Conservation (phyloP, 2,113 vertebrate species). For the Xenopus borealis region DNA sequence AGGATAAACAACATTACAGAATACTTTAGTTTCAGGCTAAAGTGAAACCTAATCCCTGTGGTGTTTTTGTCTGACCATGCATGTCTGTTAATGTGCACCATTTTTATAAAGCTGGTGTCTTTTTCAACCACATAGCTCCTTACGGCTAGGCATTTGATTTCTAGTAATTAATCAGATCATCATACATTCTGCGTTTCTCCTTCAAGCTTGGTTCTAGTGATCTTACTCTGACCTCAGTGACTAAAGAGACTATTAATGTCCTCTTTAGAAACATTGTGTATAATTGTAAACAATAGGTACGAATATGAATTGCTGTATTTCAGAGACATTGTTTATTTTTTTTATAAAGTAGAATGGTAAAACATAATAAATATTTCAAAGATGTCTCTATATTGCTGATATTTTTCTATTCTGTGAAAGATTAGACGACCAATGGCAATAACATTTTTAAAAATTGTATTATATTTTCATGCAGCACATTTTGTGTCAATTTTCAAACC, state of each 20-base stretch:
- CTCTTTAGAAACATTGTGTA: constrained; percentile 48
- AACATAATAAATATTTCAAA: no score
- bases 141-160: constrained; percentile 71
- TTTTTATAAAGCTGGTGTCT: constrained; percentile 51
- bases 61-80: constrained; percentile 55
- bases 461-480: no score
- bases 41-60: constrained; percentile 57
- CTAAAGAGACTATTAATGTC: constrained; percentile 59
- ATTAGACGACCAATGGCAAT: no score
- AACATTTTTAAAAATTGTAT: no score
- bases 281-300: neutral
- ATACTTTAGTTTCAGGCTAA: constrained; percentile 62
- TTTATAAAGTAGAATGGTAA: no score
- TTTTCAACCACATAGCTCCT: constrained; percentile 57
- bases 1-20: constrained; percentile 64
- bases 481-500: no score
- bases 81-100: constrained; percentile 49
- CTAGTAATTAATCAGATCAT: constrained; percentile 75
- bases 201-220: constrained; percentile 63
- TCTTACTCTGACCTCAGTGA: constrained; percentile 65
- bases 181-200: constrained; percentile 64
- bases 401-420: no score
- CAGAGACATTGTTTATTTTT: no score
- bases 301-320: no score
- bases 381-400: no score